Evolutionary conservation across 2,113 vertebrate genomes (phyloP), one percentile per base, ranked within the genome.

Genomic region (Xenopus laevis): DNA sequence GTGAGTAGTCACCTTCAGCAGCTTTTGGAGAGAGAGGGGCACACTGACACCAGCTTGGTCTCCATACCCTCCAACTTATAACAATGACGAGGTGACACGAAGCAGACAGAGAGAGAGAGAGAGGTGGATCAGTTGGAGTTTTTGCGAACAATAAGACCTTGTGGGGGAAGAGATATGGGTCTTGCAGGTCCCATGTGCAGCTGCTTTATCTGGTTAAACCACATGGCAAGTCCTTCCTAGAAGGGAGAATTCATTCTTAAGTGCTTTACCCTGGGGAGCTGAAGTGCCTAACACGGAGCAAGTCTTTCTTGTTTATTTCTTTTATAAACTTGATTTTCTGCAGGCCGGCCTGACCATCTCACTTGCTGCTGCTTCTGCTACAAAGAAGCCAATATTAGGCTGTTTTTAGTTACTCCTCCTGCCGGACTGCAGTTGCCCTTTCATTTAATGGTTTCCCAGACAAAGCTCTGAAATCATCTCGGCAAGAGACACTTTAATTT

Each of bases 151-250:
- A 55, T 55, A 55, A 55, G 17, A 53, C 12, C 47, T 68, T 52
- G 57, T 63, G 16, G 9, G 12, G 16, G 46, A 40, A 57, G 27
- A 60, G 57, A 75, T 68, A 75, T 27, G 57, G 7, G n/a, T 13
- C 7, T 21, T n/a, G 20, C 55, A 69, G 66, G 20, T 17, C 13
- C 65, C 11, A 15, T n/a, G 10, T 47, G 47, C 47, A 46, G 17
- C 40, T 62, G 15, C 15, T 55, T 63, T 76, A 76, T 76, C 73
- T 63, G n/a, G 16, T 52, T 12, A 5, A 55, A 68, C 57, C 73
- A 76, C 46, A 64, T 27, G 53, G 30, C 16, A 18, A 23, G 58
- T 64, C 17, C 58, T 64, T 64, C 47, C 11, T 50, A 30, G 16
- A 47, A 46, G 20, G 10, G 58, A 27, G 18, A 21, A 60, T 21